Evolutionary conservation across 23 tunicate genomes (phyloP), one percentile per base, ranked within the genome.

Genomic region (Trididemnum nubilum): DNA sequence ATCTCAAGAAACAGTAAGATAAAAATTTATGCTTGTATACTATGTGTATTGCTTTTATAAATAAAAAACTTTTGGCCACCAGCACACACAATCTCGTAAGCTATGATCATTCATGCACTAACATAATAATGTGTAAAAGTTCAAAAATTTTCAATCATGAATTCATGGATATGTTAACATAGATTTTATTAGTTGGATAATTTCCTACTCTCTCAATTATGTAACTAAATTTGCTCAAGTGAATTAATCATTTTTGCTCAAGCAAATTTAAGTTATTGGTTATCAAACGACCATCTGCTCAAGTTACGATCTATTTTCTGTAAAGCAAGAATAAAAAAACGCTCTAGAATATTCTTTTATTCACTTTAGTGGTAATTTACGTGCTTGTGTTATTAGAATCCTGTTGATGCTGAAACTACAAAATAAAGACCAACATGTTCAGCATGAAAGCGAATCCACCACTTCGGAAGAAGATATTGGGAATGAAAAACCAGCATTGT

Each of bases 1-100:
- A 61, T 4, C 67, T 61, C n/a, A n/a, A 15, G 67, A 61, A 61
- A 61, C 67, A 61, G 29, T 61, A n/a, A 61, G 67, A 9, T 49
- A 18, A 9, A 12, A 61, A n/a, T 61, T 61, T 61, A 9, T 44
- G 54, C 54, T 44, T 15, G 54, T 7, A 15, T 44, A 7, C 15
- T 44, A 44, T 44, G 54, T 44, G 9, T 15, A 7, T 44, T 44
- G 54, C 54, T 44, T 44, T 44, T 7, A 44, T 44, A 44, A 44
- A 44, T 44, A 9, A 15, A 44, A 44, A 44, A 44, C 54, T 9
- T 9, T 44, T 9, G 15, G 9, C 9, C 54, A 7, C 15, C 54
- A 15, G 54, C 54, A 44, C 54, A 44, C 54, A 44, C 12, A 9
- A 44, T 44, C 54, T 15, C 15, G 54, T 44, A 44, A 9, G 54